A percentile compares a stretch with the other conserved stretches of the same genome.
Conservation (phyloP, 2,113 vertebrate genomes). For the Melanostigma gelatinosum region DNA sequence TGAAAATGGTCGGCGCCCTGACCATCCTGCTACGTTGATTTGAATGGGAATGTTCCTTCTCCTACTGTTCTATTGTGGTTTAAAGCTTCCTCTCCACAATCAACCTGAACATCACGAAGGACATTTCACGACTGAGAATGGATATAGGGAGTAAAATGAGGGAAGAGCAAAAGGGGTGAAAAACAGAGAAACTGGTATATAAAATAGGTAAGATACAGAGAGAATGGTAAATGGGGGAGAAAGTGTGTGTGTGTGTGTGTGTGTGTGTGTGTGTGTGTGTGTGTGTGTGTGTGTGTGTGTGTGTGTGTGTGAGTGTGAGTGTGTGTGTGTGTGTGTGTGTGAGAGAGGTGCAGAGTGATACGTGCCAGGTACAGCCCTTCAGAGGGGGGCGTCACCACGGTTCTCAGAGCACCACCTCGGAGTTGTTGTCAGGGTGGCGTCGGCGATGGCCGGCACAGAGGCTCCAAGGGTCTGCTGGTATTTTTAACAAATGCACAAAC, state of each 20-base stretch:
- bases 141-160: neutral
- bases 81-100: neutral
- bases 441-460: constrained; percentile 51
- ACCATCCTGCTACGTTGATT: neutral
- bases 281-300: constrained; percentile 16
- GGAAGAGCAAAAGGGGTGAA: too few species aligned
- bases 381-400: constrained; percentile 36
- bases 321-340: constrained; percentile 7
- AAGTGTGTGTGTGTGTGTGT: constrained; percentile 15
- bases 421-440: constrained; percentile 63
- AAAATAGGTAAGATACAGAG: neutral
- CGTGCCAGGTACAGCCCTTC: constrained; percentile 70
- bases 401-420: constrained; percentile 64
- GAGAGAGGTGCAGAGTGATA: constrained; percentile 79
- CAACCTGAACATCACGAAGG: too few species aligned
- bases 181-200: neutral
- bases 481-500: constrained; percentile 60
- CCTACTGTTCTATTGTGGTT: neutral
- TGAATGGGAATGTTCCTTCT: neutral
- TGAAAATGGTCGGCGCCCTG: too few species aligned
- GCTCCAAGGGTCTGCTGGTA: constrained; percentile 71
- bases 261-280: constrained; percentile 1
- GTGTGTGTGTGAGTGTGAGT: constrained; percentile 25
- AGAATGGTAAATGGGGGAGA: neutral
- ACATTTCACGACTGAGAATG: neutral